Percentiles rank a stretch among this genome's conserved stretches.
Evolutionary conservation across 2,888 invertebrate species (phyloP).

Genomic region (Prenolepis imparis): DNA sequence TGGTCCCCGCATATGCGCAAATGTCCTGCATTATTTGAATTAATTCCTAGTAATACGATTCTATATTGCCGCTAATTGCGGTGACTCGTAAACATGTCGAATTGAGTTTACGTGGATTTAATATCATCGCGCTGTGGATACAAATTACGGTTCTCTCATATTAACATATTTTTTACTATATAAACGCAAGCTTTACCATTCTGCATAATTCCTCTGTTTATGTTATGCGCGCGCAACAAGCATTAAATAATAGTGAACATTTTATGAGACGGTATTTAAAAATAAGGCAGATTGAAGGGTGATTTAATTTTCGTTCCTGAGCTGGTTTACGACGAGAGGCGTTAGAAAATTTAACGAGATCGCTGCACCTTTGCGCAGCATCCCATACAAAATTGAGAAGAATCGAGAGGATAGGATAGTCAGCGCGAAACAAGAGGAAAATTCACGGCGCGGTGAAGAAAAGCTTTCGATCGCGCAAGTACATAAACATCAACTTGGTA

Average conservation of each 20-base stretch:
- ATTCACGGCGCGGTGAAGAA: constrained; percentile 40
- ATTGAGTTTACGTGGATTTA: constrained; percentile 37
- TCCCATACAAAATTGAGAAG: constrained; percentile 47
- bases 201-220: constrained; percentile 25
- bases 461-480: constrained; percentile 41
- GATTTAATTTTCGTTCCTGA: constrained; percentile 51
- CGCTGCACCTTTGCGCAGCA: constrained; percentile 25
- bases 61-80: constrained; percentile 49
- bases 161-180: constrained; percentile 32
- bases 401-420: constrained; percentile 32
- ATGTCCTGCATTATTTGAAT: constrained; percentile 37
- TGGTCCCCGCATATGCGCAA: constrained; percentile 25
- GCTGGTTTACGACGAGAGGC: constrained; percentile 38
- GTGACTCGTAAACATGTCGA: constrained; percentile 48
- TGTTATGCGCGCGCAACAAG: constrained; percentile 4
- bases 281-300: constrained; percentile 34
- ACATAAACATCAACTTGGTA: constrained; percentile 38
- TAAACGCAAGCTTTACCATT: constrained; percentile 11
- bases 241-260: constrained; percentile 38
- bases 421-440: constrained; percentile 37
- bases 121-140: constrained; percentile 10
- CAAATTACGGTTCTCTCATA: constrained; percentile 20
- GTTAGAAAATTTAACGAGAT: constrained; percentile 56
- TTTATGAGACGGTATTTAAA: constrained; percentile 46
- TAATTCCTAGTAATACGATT: constrained; percentile 52